Percentiles rank a stretch among this genome's conserved stretches.
Conservation (phyloP, 2,888 invertebrate species). For the Anthophora plumipes region DNA sequence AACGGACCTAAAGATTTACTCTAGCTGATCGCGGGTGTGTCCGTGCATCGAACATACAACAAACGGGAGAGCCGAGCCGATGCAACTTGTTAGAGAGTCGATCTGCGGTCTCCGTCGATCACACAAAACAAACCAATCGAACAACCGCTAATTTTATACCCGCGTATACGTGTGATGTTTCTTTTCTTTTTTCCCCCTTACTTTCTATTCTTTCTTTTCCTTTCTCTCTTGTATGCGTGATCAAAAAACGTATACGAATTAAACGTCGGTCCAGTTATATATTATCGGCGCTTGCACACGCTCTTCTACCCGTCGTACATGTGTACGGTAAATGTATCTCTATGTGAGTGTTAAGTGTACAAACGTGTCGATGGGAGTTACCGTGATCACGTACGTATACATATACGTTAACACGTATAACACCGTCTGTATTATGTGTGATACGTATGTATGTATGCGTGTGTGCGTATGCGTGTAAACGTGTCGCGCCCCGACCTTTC, state of each 20-base stretch:
- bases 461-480: conserved; percentile 34
- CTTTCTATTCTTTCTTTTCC: conserved; percentile 1
- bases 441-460: conserved; percentile 33
- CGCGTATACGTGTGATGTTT: conserved; percentile 5
- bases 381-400: conserved; percentile 23
- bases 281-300: conserved; percentile 9
- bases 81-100: conserved; percentile 30
- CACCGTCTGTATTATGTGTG: not conserved
- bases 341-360: conserved; percentile 9
- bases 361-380: conserved; percentile 19
- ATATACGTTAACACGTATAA: conserved; percentile 41
- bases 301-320: conserved; percentile 27
- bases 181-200: not conserved
- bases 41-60: conserved; percentile 61
- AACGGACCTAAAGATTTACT: conserved; percentile 61
- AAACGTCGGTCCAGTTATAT: conserved; percentile 14
- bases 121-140: conserved; percentile 6
- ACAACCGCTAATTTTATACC: conserved; percentile 3
- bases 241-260: conserved; percentile 9
- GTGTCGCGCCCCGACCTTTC: conserved; percentile 26
- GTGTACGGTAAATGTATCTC: conserved; percentile 23
- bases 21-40: conserved; percentile 61
- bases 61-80: conserved; percentile 19
- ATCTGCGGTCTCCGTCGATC: conserved; percentile 21
- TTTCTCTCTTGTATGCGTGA: conserved; percentile 6